Percentiles rank a stretch among this genome's conserved stretches.
Evolutionary conservation across 2,888 invertebrate genomes (phyloP).

Genomic region (Notocelia uddmanniana): DNA sequence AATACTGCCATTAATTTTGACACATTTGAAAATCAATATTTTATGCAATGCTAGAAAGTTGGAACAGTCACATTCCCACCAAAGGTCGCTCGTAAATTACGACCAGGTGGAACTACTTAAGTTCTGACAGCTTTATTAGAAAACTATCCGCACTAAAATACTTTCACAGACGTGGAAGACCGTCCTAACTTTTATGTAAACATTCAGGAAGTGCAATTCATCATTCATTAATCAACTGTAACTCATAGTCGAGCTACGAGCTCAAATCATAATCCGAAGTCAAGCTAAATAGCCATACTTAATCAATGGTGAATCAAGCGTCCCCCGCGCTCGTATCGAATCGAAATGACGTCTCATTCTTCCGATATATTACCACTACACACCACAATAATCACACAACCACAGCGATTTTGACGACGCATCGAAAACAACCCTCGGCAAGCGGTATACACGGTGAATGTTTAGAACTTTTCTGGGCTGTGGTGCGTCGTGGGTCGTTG

Average conservation of each 20-base stretch:
- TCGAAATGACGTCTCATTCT: constrained; percentile 83
- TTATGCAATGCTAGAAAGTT: constrained; percentile 33
- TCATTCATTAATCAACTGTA: constrained; percentile 41
- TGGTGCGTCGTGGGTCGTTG: constrained; percentile 51
- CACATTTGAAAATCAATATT: neutral
- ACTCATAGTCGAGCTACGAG: constrained; percentile 28
- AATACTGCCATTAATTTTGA: neutral
- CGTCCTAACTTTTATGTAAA: constrained; percentile 36
- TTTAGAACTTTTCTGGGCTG: constrained; percentile 52
- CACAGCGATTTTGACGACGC: constrained; percentile 53
- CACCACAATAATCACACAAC: constrained; percentile 56
- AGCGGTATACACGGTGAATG: constrained; percentile 47
- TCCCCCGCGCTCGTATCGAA: constrained; percentile 80
- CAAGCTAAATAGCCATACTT: constrained; percentile 77
- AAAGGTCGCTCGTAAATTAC: constrained; percentile 44
- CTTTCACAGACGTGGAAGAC: constrained; percentile 36
- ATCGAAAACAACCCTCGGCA: constrained; percentile 15
- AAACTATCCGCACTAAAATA: constrained; percentile 45
- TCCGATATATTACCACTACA: constrained; percentile 75
- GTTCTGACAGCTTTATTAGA: constrained; percentile 44
- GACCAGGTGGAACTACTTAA: constrained; percentile 41
- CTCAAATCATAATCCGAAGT: constrained; percentile 46
- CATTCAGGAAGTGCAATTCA: constrained; percentile 35
- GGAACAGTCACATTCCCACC: constrained; percentile 31
- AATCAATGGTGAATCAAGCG: constrained; percentile 76